Conservation (phyloP, 2,797 vertebrate genomes). For the Sarcoramphus papa region DNA sequence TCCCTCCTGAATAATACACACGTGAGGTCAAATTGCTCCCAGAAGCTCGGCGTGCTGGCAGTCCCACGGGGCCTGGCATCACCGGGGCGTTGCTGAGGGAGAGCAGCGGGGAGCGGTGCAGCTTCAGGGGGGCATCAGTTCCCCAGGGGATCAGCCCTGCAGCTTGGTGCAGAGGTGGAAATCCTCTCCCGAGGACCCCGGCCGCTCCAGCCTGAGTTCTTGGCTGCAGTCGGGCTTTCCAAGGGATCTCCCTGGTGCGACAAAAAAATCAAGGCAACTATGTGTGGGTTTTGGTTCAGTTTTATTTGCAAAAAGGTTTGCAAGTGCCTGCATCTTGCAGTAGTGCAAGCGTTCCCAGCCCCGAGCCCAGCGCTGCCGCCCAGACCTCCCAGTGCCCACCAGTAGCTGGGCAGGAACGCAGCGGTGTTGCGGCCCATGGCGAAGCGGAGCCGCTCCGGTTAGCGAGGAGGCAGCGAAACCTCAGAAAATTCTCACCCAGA, state of each 20-base stretch:
- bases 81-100: not conserved
- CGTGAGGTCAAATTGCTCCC: not conserved
- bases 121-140: not conserved
- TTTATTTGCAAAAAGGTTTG: not conserved
- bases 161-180: not conserved
- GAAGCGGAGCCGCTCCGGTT: not conserved
- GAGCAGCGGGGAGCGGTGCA: not conserved
- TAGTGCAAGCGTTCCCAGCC: not conserved
- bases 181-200: not conserved
- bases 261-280: rapidly evolving
- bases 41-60: not conserved
- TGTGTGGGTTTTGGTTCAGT: not conserved
- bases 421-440: rapidly evolving
- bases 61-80: not conserved
- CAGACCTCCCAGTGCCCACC: not conserved
- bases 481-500: not conserved
- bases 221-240: not conserved
- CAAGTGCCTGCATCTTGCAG: no score
- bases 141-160: rapidly evolving
- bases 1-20: not conserved
- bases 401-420: no score
- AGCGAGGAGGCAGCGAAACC: not conserved
- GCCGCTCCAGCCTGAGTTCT: not conserved
- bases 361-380: not conserved
- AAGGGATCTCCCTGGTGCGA: not conserved